phyloP scores from a whole-genome alignment of 2,888 invertebrate genomes.

The Temnothorax unifasciatus region DNA sequence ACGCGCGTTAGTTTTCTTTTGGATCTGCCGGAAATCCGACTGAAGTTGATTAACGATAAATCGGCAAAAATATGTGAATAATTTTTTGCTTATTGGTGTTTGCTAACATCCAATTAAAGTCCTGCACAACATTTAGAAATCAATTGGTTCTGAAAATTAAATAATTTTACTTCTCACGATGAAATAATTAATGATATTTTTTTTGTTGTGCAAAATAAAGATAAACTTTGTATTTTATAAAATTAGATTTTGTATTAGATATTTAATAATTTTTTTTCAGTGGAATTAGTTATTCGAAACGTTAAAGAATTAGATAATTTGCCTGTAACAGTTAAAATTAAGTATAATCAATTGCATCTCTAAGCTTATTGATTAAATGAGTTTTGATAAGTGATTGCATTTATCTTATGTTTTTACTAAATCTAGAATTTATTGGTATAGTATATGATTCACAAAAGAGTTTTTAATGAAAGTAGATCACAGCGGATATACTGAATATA shows the following conservation, averaged over 20 bases:
- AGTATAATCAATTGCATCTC: neutral
- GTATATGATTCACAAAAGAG: neutral
- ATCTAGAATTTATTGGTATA: neutral
- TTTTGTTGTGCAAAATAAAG: no score
- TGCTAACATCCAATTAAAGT: neutral
- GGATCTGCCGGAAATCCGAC: neutral
- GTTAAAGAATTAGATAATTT: neutral
- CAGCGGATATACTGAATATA: neutral
- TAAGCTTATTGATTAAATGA: neutral
- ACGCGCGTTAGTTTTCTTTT: slow-evolving; percentile 7
- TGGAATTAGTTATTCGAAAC: neutral
- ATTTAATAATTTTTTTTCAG: neutral
- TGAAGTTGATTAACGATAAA: slow-evolving; percentile 15
- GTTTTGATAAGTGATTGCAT: neutral
- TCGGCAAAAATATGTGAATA: neutral
- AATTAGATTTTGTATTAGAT: no score
- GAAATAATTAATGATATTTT: no score
- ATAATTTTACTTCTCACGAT: neutral
- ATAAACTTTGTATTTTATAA: no score
- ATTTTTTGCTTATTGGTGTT: neutral
- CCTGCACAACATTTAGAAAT: neutral
- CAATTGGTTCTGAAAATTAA: neutral
- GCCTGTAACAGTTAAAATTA: neutral
- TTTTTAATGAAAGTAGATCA: neutral
- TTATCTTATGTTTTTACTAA: neutral